A percentile compares a stretch with the other conserved stretches of the same genome.
phyloP scores from a whole-genome alignment of 1,140 invertebrate genomes.

The Rhopalosiphum maidis region DNA sequence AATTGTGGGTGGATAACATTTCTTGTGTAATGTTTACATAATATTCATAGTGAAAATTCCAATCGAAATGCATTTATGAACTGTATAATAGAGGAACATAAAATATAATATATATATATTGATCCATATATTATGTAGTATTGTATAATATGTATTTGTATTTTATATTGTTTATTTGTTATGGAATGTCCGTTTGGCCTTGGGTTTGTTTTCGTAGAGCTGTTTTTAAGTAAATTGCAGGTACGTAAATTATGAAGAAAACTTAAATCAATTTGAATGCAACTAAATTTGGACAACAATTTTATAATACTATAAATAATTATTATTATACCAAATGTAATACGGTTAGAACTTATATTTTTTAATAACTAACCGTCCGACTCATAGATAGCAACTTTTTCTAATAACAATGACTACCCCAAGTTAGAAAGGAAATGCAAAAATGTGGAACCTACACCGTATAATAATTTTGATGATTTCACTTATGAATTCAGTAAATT shows the following conservation, averaged over 20 bases:
- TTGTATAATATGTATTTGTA: neutral
- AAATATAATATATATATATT: neutral
- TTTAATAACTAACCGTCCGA: neutral
- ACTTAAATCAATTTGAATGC: neutral
- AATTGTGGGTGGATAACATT: neutral
- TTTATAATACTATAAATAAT: neutral
- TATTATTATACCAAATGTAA: neutral
- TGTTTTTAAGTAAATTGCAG: neutral
- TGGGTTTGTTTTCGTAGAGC: neutral
- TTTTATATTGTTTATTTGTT: slow-evolving; percentile 17
- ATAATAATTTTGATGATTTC: neutral
- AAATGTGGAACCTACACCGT: no score
- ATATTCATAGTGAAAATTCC: neutral
- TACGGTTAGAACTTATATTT: neutral
- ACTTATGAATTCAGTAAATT: neutral
- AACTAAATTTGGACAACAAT: neutral
- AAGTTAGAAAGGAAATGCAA: no score
- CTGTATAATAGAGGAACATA: neutral
- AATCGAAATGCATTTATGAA: neutral
- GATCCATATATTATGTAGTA: neutral
- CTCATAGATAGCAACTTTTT: no score
- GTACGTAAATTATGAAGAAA: neutral
- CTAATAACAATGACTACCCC: neutral
- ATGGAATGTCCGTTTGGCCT: neutral
- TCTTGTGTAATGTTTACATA: neutral